phyloP scores from a whole-genome alignment of 30 jellyfish, hydroid and myxozoan species.

The Haliclystus octoradiatus region DNA sequence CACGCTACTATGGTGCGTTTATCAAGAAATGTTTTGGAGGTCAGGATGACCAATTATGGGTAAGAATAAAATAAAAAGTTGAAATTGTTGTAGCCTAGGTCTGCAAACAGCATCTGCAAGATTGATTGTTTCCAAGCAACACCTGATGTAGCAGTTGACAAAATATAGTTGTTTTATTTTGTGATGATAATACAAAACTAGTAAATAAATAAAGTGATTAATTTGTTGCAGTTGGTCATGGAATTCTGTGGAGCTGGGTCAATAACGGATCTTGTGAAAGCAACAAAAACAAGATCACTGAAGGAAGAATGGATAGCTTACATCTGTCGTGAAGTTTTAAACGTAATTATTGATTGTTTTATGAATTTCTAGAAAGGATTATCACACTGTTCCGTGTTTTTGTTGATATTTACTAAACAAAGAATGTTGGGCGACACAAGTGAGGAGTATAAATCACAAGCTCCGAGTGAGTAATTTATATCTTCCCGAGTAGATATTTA shows the following conservation, averaged over 20 bases:
- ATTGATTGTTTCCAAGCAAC: too few relatives aligned
- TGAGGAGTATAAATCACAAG: too few relatives aligned
- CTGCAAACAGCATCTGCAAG: too few relatives aligned
- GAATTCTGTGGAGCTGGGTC: slow-evolving; percentile 99
- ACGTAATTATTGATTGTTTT: slow-evolving; percentile 23
- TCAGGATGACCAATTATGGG: slow-evolving; percentile 97
- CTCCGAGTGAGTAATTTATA: too few relatives aligned
- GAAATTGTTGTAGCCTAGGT: too few relatives aligned
- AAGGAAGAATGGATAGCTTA: slow-evolving; percentile 99
- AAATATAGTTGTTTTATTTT: too few relatives aligned
- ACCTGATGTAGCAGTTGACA: too few relatives aligned
- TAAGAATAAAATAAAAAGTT: too few relatives aligned
- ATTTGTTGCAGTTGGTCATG: slow-evolving; percentile 66
- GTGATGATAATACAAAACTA: neutral
- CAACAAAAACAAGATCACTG: slow-evolving; percentile 87
- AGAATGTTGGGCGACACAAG: too few relatives aligned
- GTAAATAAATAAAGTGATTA: neutral
- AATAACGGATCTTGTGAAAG: slow-evolving; percentile 95
- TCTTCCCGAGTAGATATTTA: too few relatives aligned
- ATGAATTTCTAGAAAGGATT: too few relatives aligned
- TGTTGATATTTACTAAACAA: too few relatives aligned
- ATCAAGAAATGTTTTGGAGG: slow-evolving; percentile 81
- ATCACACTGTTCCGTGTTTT: neutral
- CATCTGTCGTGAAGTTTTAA: slow-evolving; percentile 85
- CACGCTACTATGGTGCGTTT: slow-evolving; percentile 95